phyloP scores from a whole-genome alignment of 2,113 vertebrate genomes.

The Hystrix brachyura region DNA sequence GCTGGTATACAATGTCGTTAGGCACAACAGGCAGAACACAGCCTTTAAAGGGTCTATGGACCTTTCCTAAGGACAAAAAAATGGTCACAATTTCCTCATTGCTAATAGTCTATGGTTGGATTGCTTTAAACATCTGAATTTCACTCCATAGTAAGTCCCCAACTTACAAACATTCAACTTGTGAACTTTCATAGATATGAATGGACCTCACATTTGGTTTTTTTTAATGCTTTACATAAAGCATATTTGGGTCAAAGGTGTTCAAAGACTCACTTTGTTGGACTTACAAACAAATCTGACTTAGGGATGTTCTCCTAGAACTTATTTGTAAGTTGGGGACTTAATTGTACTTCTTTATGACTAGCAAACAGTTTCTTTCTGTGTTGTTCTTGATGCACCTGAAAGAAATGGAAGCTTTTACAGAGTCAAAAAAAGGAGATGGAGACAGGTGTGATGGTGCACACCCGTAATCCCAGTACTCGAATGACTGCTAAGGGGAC shows the following conservation, averaged over 20 bases:
- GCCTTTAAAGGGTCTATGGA: not conserved
- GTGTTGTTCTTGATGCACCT: not conserved
- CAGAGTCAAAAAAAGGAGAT: constrained; percentile 19
- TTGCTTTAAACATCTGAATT: not conserved
- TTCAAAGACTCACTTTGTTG: not conserved
- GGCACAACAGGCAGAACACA: not conserved
- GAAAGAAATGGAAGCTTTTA: constrained; percentile 15
- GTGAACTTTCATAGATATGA: not conserved
- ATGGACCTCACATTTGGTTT: not conserved
- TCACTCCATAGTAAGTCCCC: not conserved
- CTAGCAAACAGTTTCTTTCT: not conserved
- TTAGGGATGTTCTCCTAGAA: not conserved
- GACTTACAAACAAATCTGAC: not conserved
- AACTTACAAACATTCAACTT: not conserved
- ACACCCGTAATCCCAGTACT: not conserved
- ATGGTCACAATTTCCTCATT: not conserved
- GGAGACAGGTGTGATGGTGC: not conserved
- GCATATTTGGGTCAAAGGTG: not conserved
- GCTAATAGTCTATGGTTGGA: not conserved
- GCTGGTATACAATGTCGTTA: not conserved
- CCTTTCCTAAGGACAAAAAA: not conserved
- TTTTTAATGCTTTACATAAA: not conserved
- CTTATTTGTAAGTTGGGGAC: not conserved
- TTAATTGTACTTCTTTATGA: not conserved
- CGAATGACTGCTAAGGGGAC: constrained; percentile 22